Evolutionary conservation across 2,888 invertebrate genomes (phyloP), one percentile per base, ranked within the genome.

Genomic region (Metopia argyrocephala): DNA sequence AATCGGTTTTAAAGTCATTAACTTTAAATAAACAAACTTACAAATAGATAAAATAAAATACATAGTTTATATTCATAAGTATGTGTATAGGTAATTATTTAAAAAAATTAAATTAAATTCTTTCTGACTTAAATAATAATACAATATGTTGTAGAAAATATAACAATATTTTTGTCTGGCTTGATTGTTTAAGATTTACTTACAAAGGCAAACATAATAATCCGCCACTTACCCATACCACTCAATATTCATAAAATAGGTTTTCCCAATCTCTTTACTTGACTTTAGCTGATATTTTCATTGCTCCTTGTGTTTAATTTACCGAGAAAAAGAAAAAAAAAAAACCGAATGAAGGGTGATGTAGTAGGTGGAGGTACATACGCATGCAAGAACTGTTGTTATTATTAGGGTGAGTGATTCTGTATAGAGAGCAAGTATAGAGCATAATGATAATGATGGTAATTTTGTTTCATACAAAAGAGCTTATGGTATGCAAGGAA

Each of bases 401-500:
- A 52, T 69, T 65, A 62, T 64, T 56, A 59, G 48, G 64, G 48
- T 73, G 54, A 27, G 25, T 46, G 9, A 50, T 28, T 27, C 25
- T 25, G 57, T 50, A 5, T 18, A 15, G 18, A 18, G 54, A 38
- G 21, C 56, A 50, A 70, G 23, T 45, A 48, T 21, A 54, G 62
- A 52, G 79, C 56, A 54, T 68, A 68, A 71, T 75, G 82, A 76
- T 85, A 84, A 87, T 88, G 88, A 86, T 87, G 88, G 89, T 89
- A 90, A 90, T 89, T 90, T 89, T 87, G 87, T 85, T 74, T 74
- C 86, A 86, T 87, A 87, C 86, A 89, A 88, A 89, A 89, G 89
- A 87, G 87, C 88, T 89, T 86, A 61, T 86, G 89, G 90, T 86
- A 90, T 89, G 86, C 85, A 85, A 87, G 88, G 90, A 90, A 89